A percentile compares a stretch with the other conserved stretches of the same genome.
phyloP scores from a whole-genome alignment of 2,888 invertebrate genomes.

The Drosophila maculinotata region DNA sequence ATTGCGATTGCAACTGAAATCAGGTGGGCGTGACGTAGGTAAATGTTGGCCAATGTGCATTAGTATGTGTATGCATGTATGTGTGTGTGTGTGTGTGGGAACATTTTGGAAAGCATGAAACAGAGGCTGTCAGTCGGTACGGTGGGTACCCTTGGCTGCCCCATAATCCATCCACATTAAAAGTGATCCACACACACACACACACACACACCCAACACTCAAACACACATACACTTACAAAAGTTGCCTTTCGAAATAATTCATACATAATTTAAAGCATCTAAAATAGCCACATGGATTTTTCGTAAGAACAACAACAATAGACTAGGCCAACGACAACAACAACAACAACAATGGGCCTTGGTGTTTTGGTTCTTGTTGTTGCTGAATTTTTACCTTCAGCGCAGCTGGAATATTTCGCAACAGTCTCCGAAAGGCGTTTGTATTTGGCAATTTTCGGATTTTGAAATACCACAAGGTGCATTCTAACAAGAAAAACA shows the following conservation, averaged over 20 bases:
- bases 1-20: constrained; percentile 79
- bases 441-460: constrained; percentile 76
- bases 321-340: no score
- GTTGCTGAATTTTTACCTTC: constrained; percentile 70
- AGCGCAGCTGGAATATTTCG: constrained; percentile 79
- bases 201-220: no score
- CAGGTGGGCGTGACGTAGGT: constrained; percentile 80
- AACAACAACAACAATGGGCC: constrained; percentile 62
- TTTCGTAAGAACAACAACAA: constrained; percentile 69
- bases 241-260: constrained; percentile 53
- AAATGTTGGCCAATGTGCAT: constrained; percentile 73
- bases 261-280: constrained; percentile 32
- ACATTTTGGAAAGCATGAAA: constrained; percentile 65
- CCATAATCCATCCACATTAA: constrained; percentile 73
- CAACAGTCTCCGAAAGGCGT: constrained; percentile 72
- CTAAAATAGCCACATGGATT: constrained; percentile 71
- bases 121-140: constrained; percentile 33
- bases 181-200: constrained; percentile 48
- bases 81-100: constrained; percentile 60
- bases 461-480: constrained; percentile 81
- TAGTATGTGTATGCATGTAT: constrained; percentile 26
- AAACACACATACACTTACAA: constrained; percentile 3
- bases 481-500: constrained; percentile 72
- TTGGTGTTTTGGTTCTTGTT: constrained; percentile 67
- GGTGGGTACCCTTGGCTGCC: constrained; percentile 73